Percentiles rank a stretch among this genome's conserved stretches.
phyloP scores from a whole-genome alignment of 1,140 invertebrate species.

The Stegodyphus dumicola region DNA sequence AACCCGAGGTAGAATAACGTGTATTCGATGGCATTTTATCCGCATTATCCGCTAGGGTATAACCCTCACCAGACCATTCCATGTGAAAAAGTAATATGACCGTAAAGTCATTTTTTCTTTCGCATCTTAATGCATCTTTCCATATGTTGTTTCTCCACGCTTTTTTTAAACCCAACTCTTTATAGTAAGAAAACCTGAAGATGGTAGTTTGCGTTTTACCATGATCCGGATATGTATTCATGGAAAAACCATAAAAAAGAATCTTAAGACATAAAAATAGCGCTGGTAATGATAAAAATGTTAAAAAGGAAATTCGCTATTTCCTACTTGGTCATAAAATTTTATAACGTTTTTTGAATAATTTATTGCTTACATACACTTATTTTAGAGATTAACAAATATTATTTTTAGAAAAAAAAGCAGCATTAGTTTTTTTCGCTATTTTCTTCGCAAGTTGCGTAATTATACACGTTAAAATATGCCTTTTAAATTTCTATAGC shows the following conservation, averaged over 20 bases:
- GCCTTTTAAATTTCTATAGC: too few species aligned
- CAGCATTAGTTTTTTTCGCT: too few species aligned
- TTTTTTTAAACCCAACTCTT: not conserved
- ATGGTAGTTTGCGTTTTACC: too few species aligned
- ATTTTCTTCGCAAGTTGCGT: too few species aligned
- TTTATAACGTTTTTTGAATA: slow-evolving; percentile 20
- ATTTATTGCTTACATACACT: slow-evolving; percentile 3
- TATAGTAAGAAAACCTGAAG: too few species aligned
- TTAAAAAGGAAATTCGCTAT: slow-evolving; percentile 15
- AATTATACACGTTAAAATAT: too few species aligned
- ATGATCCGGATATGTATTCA: too few species aligned
- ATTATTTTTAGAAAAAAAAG: too few species aligned
- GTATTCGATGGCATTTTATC: not conserved
- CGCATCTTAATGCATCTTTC: not conserved
- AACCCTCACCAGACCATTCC: not conserved
- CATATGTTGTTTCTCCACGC: not conserved
- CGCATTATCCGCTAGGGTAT: not conserved
- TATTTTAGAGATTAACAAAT: too few species aligned
- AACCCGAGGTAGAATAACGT: too few species aligned
- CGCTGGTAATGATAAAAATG: slow-evolving; percentile 14
- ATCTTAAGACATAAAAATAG: slow-evolving; percentile 17
- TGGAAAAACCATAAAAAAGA: slow-evolving; percentile 14
- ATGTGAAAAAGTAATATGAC: not conserved
- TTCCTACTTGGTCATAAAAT: slow-evolving; percentile 26
- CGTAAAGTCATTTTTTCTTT: not conserved